Evolutionary conservation across 2,888 invertebrate species (phyloP).

Genomic region (Archaeoteleia sp.): DNA sequence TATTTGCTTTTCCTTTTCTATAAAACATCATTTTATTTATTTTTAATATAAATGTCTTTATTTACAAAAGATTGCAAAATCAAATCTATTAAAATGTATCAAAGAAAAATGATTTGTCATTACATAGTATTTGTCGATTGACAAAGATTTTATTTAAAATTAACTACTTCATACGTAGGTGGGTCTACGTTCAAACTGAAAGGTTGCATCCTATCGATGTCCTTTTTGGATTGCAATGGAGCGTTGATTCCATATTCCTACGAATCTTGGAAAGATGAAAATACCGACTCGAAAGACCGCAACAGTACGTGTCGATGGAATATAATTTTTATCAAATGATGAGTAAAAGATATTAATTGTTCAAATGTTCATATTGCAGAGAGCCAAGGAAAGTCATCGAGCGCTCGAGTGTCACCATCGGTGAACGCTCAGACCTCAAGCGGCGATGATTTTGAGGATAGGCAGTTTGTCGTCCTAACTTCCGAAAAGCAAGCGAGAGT

Average conservation of each 20-base stretch:
- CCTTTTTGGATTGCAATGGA: conserved; percentile 97
- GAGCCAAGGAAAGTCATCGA: conserved; percentile 66
- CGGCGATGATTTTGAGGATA: conserved; percentile 80
- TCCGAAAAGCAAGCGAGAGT: conserved; percentile 97
- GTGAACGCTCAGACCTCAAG: conserved; percentile 76
- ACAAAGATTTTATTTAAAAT: no score
- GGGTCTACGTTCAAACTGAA: conserved; percentile 97
- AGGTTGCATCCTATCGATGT: conserved; percentile 94
- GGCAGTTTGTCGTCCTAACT: conserved; percentile 94
- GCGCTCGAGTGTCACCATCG: conserved; percentile 86
- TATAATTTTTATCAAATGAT: no score
- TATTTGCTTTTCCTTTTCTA: no score
- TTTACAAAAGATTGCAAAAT: no score
- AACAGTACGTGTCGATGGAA: conserved; percentile 69
- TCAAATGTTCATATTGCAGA: conserved; percentile 62
- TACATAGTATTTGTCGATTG: no score
- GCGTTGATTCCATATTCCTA: conserved; percentile 91
- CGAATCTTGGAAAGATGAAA: conserved; percentile 95
- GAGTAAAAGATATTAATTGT: no score
- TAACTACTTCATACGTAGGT: no score
- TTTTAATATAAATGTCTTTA: no score
- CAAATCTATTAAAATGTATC: no score
- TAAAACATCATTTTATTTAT: no score
- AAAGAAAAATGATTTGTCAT: no score
- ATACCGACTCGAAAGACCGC: conserved; percentile 77